Evolutionary conservation across 2,113 vertebrate genomes (phyloP), one percentile per base, ranked within the genome.

Genomic region (Xenotilapia flavipinnis): DNA sequence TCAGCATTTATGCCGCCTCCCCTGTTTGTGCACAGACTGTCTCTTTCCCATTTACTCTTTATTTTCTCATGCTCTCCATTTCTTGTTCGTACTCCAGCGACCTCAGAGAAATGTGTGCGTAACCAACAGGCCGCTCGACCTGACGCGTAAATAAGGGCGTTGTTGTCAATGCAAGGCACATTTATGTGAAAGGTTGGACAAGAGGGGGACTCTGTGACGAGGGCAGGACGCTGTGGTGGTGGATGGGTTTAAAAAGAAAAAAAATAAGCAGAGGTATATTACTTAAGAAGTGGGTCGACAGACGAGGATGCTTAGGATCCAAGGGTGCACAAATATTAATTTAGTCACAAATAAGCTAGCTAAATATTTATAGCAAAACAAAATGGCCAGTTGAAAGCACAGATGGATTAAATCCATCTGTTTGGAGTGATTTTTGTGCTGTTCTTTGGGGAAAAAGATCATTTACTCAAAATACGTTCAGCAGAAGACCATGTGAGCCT

Each of bases 61-160:
- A 88, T 68, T 38, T 85, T 79, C 84, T 91, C 88, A 87, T 42
- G 81, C 86, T 36, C 81, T 88, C 83, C 6, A 9, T 53, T 81
- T 84, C 58, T 80, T 6, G 3, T 19, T 49, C 6, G 7, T 12
- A 60, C 80, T 77, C 77, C 23, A 60, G 21, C 75, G 38, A 21
- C 86, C 56, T 58, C 53, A 19, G 65, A 56, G 28, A 80, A 79
- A 23, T 73, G 38, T 3, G 7, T 21, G 10, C 10, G 6, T 86
- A 79, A 86, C 75, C 47, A 15, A 82, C 68, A n/a, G 19, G 54
- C 23, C 7, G 1, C 42, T 51, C 21, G 10, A 77, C 45, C 38
- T 77, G 56, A 26, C 3, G 70, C 42, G 2, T 90, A 82, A 86
- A 82, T 89, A 53, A 80, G 19, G 23, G 3, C 1, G 2, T 19